phyloP scores from a whole-genome alignment of 2,888 invertebrate species.

The Auanema sp. region DNA sequence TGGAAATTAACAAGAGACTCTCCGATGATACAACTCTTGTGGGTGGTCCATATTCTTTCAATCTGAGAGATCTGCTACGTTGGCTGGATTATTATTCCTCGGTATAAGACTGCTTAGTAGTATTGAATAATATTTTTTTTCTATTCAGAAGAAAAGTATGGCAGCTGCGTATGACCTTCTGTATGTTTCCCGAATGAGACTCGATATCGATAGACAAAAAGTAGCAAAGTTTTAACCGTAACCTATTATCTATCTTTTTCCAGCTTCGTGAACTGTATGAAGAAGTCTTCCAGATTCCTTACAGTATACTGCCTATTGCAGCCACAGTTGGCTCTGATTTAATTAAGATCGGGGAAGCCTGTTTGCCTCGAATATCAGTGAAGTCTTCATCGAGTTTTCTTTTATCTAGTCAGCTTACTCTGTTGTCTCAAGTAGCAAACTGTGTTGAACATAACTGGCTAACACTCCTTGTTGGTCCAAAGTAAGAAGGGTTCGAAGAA shows the following conservation, averaged over 20 bases:
- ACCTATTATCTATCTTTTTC: not conserved
- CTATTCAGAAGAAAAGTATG: conserved; percentile 49
- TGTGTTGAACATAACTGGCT: conserved; percentile 91
- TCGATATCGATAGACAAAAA: conserved; percentile 76
- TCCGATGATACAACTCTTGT: conserved; percentile 47
- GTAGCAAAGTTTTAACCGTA: too few relatives aligned
- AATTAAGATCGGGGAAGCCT: conserved; percentile 15
- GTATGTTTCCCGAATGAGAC: conserved; percentile 85
- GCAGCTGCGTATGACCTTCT: conserved; percentile 74
- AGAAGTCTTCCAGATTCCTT: conserved; percentile 2
- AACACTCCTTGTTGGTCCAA: conserved; percentile 76
- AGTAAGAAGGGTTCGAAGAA: not conserved
- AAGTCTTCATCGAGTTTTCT: conserved; percentile 32
- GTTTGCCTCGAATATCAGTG: conserved; percentile 1
- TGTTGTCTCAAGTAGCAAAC: conserved; percentile 79
- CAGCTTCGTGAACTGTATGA: conserved; percentile 6
- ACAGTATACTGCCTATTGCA: not conserved
- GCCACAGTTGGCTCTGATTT: conserved; percentile 19
- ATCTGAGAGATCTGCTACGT: conserved; percentile 87
- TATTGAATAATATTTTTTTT: conserved; percentile 6
- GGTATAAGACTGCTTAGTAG: conserved; percentile 12
- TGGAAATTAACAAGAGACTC: conserved; percentile 10
- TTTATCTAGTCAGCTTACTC: conserved; percentile 66
- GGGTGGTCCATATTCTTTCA: conserved; percentile 95
- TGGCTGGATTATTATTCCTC: conserved; percentile 76